phyloP scores from a whole-genome alignment of 2,888 invertebrate species.

The Lydus trimaculatus region DNA sequence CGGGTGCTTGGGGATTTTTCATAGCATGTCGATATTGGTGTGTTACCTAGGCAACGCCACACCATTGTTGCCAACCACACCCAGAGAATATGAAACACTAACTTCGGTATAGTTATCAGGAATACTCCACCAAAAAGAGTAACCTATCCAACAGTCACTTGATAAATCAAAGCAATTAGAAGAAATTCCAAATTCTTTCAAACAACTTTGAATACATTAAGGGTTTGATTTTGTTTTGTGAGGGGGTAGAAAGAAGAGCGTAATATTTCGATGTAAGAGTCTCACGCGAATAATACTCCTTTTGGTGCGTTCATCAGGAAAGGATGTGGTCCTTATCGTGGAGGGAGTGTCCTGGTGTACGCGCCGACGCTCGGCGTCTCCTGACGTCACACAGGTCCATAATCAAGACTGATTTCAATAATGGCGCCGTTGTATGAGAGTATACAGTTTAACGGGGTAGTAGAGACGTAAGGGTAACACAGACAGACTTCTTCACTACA shows the following conservation, averaged over 20 bases:
- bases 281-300: background rate
- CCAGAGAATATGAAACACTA: conserved; percentile 46
- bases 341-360: conserved; percentile 52
- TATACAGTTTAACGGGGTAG: conserved; percentile 24
- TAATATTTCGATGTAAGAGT: background rate
- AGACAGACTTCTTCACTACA: conserved; percentile 40
- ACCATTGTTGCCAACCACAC: conserved; percentile 53
- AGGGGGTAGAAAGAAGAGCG: background rate
- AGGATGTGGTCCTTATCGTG: background rate
- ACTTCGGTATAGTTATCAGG: conserved; percentile 35
- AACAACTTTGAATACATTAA: too few species aligned
- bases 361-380: conserved; percentile 58
- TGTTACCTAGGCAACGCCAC: conserved; percentile 56
- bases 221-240: background rate
- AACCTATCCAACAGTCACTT: too few species aligned
- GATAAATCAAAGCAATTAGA: too few species aligned
- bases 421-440: conserved; percentile 57
- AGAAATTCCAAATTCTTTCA: too few species aligned
- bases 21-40: conserved; percentile 55
- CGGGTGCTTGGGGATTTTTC: conserved; percentile 56
- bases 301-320: background rate
- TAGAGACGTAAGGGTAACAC: conserved; percentile 21
- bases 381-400: conserved; percentile 60
- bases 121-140: background rate
- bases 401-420: conserved; percentile 63